Base-by-base conservation (phyloP, 2,888 invertebrate genomes). In the Harpagoxenus sublaevis region DNA sequence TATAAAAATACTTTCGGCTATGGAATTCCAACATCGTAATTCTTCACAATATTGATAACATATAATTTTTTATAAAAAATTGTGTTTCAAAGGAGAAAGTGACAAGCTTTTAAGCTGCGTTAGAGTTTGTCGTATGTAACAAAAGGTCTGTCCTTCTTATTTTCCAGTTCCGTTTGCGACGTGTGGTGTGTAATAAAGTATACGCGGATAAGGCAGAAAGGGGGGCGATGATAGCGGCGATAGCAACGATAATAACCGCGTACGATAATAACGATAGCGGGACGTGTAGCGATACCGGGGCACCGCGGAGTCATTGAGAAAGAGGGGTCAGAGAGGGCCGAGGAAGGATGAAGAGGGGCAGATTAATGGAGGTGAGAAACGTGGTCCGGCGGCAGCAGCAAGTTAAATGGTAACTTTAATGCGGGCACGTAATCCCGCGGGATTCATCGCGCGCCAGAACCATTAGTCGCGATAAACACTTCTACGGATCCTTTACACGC, bases 361-460 rank as follows among this genome's bases (percentile, higher is more conserved):
- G 85, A 85, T 85, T 85, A 85, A 85, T 85, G 85, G 84, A 85
- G 57, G 83, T 75, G 70, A 77, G 73, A 75, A 85, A 85, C 85
- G 77, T 84, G 65, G 84, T 77, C 55, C 84, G 48, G 66, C 84
- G 55, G 81, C 81, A 78, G 78, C 53, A 62, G 62, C 73, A 71
- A 78, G 85, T 85, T 84, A 84, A 85, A 85, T 84, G 84, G 85
- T 66, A 84, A 84, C 78, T 85, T 85, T 85, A 85, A 84, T 75
- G 78, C 78, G 51, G 63, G 84, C 83, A 75, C 73, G 75, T 85
- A 85, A 85, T 79, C 78, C 70, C 68, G 53, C 53, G 85, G 78
- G 84, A 77, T 85, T 84, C 85, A 73, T 84, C 74, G 68, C 75
- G 45, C 66, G n/a, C 68, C 68, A 71, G 68, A 65, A 68, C 78